Evolutionary conservation across 2,797 vertebrate genomes (phyloP), one percentile per base, ranked within the genome.

Genomic region (Lemur catta): DNA sequence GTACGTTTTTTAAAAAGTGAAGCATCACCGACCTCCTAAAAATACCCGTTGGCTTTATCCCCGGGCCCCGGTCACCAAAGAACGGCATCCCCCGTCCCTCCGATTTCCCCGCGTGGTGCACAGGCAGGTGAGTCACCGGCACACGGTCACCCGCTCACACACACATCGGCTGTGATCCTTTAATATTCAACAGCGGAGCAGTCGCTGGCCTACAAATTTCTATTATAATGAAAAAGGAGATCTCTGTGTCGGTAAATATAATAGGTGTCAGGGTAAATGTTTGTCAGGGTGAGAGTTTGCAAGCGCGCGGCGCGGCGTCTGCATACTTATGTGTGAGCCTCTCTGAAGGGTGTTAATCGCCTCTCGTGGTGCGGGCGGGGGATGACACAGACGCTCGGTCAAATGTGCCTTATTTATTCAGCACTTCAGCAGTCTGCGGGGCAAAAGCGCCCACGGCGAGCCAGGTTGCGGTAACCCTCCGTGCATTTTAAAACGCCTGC

Each of bases 401-500:
- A 71, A 92, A 95, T 91, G 84, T 65, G 89, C 93, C 92, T 97
- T 96, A 98, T 97, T 97, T 98, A 98, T 97, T 96, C 81, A 85
- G 69, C 55, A 52, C 95, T 96, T 92, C 50, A 86, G 93, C 89
- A 86, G 97, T 97, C 96, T 94, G 91, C 92, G 89, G 95, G 88
- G 48, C 94, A 97, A 97, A 97, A 97, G 89, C 81, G 97, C 98
- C 97, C 48, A 0, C 95, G 98, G 98, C 98, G 96, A 98, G 97
- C 94, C 96, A 43, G 96, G 97, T 88, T 96, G 94, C 93, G 85
- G 96, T 92, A 96, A 98, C 97, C 97, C 97, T 97, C 95, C 89
- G 86, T 97, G 97, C 98, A 97, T 98, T 98, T 98, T 98, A 98
- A 98, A 96, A 87, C 86, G 95, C 59, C 96, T 97, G 96, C 97